Evolutionary conservation across 2,888 invertebrate species (phyloP).

Genomic region (Agrenia bidenticulata): DNA sequence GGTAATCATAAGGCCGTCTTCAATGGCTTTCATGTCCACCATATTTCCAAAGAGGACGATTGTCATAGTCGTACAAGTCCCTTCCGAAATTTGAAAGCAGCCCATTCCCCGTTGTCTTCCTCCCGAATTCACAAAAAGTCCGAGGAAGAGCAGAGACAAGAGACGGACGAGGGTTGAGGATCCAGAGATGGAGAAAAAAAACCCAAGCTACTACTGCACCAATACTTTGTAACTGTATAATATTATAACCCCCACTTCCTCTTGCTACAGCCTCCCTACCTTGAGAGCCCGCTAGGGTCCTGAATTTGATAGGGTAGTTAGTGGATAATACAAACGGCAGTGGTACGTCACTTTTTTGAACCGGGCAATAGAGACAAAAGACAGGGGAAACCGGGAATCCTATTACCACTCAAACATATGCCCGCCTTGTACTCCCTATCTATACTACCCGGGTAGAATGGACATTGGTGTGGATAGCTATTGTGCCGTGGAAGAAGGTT

Average conservation of each 20-base stretch:
- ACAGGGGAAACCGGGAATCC: no score
- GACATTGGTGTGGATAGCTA: no score
- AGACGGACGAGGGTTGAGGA: constrained; percentile 11
- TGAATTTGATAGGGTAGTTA: no score
- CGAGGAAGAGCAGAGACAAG: constrained; percentile 6
- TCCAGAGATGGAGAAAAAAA: neutral
- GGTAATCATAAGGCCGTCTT: constrained; percentile 53
- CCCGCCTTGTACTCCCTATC: no score
- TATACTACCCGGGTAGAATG: no score
- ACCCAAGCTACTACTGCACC: neutral
- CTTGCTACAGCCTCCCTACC: neutral
- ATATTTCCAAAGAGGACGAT: neutral
- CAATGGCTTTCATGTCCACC: constrained; percentile 38
- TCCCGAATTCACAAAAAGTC: constrained; percentile 28
- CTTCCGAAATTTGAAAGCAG: constrained; percentile 16
- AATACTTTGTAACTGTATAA: no score
- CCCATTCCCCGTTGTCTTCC: constrained; percentile 28
- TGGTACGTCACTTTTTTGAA: no score
- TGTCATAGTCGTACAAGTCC: neutral
- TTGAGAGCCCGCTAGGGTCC: constrained; percentile 12
- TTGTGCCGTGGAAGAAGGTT: neutral
- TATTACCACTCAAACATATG: no score
- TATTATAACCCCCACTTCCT: neutral
- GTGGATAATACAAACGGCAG: no score
- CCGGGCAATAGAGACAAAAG: no score